Base-by-base conservation (phyloP, 2,113 vertebrate genomes). In the Drymodes brunneopygia region DNA sequence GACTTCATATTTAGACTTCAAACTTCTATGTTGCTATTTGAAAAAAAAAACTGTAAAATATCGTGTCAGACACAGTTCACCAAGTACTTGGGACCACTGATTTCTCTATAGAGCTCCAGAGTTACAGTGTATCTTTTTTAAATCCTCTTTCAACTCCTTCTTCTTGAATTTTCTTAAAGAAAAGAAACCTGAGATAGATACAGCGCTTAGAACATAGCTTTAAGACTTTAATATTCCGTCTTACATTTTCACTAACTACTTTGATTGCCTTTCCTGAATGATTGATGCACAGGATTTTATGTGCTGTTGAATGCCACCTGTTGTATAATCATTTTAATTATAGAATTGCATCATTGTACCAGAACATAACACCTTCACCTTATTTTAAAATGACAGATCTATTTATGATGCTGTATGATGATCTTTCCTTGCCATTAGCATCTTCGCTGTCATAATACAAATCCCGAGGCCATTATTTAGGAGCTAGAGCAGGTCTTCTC, bases 271-370 rank as follows among this genome's bases (percentile, higher is more conserved):
- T 94, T 97, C 82, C 95, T 95, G 36, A 96, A 81, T n/a, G 58
- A 97, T 51, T 97, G 93, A 97, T 96, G 77, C 82, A 58, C 73
- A 88, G 71, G 62, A 88, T 96, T 97, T 95, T 91, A 94, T 53
- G 45, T 87, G 80, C 83, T 90, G 64, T 75, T 89, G 90, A 93
- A 90, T 73, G 33, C 94, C 96, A 97, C 94, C 88, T 97, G 90
- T 74, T 97, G 90, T 81, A 66, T 95, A 95, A 96, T 96, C 16
- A 96, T 92, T 97, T 97, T 95, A 96, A 96, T 97, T 96, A 96
- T 53, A 56, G 4, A 88, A 90, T 86, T 94, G 67, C 93, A 72
- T 89, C 38, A 2, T 84, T 92, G 64, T 81, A 96, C 50, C 87
- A 95, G 47, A 38, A 93, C 66, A 60, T 47, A 93, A 87, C 50